Base-by-base conservation (phyloP, 1,140 invertebrate genomes). In the Notospermus geniculatus region DNA sequence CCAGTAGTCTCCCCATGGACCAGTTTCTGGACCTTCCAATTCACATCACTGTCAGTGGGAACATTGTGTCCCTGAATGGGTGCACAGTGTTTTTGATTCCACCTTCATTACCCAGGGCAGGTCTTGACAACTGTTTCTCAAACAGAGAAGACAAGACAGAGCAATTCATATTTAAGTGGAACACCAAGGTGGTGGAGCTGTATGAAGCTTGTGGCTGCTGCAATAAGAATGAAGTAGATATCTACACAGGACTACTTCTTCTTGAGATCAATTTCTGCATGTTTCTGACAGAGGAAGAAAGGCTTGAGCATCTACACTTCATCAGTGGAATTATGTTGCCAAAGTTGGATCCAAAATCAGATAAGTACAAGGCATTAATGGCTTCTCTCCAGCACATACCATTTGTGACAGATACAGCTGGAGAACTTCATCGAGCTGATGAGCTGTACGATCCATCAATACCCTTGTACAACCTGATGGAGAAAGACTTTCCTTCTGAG, bases 381-480 rank as follows among this genome's bases (percentile, higher is more conserved):
- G 36, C 17, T 25, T 4, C 39, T 19, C 45, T 69, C 2, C 1
- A 39, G 27, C 41, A 30, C 2, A 19, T 58, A 17, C 1, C 23
- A 17, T 63, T 71, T 54, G 27, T 69, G 25, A 52, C 52, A 53
- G 25, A 56, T 46, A 1, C 11, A 1, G 43, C 59, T 15, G 61
- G 54, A 22, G 13, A 28, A 13, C 28, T 53, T 1, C n/a, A n/a
- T 2, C 36, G 30, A 19, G 66, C 64, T 9, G 53, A 22, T n/a
- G 22, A 45, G 11, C 65, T 71, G 30, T 68, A 63, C 57, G 57
- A 67, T 62, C 56, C 53, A 0, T 23, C 46, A 17, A 57, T 66
- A 52, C 23, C 57, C 25, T 2, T 73, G 0, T 67, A 71, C 52
- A 54, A 30, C 28, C n/a, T 30, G 11, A 70, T 73, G 68, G 41